Conservation (phyloP, 2,888 invertebrate species). For the Volucella zonaria region DNA sequence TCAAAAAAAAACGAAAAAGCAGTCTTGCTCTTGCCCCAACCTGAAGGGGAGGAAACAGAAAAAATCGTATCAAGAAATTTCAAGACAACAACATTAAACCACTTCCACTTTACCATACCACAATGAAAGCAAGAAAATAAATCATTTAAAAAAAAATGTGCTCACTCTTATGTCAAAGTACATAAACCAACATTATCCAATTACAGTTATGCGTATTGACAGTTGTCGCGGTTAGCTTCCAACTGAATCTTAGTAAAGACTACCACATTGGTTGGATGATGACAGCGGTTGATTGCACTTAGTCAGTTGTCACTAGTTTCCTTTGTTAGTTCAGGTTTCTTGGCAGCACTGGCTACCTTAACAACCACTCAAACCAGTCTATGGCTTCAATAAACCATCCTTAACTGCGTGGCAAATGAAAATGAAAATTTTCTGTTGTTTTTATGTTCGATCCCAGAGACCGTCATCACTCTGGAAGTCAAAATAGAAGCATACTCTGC, state of each 20-base stretch:
- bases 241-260: slow-evolving; percentile 30
- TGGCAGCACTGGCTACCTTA: slow-evolving; percentile 20
- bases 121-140: neutral
- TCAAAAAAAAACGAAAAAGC: no score
- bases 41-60: slow-evolving; percentile 32
- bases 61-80: slow-evolving; percentile 28
- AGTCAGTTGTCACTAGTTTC: slow-evolving; percentile 35
- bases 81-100: slow-evolving; percentile 54
- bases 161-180: slow-evolving; percentile 33
- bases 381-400: slow-evolving; percentile 69
- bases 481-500: slow-evolving; percentile 33
- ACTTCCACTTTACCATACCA: slow-evolving; percentile 59
- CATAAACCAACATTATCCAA: slow-evolving; percentile 62
- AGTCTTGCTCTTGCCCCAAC: slow-evolving; percentile 30
- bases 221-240: neutral
- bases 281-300: slow-evolving; percentile 50
- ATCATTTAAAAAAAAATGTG: slow-evolving; percentile 10
- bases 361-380: slow-evolving; percentile 1
- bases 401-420: slow-evolving; percentile 66
- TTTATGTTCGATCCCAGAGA: no score
- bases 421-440: slow-evolving; percentile 33
- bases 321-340: slow-evolving; percentile 52
- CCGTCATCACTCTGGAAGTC: no score
- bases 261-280: slow-evolving; percentile 25
- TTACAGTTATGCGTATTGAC: slow-evolving; percentile 63